phyloP scores from a whole-genome alignment of 2,888 invertebrate species.

The Tiliacea citrago region DNA sequence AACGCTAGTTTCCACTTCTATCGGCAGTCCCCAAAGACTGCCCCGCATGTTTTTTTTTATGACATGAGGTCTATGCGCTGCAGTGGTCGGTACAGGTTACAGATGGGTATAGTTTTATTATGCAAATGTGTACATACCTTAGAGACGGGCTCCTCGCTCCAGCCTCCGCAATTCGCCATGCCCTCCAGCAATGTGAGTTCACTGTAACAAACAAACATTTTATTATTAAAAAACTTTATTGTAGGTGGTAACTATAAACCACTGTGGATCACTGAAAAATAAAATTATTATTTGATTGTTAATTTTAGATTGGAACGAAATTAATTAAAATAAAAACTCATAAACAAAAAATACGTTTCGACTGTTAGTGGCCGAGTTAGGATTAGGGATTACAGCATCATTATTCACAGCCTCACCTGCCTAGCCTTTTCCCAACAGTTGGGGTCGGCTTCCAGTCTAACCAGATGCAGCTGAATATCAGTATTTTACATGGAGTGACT shows the following conservation, averaged over 20 bases:
- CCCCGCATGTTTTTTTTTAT: not conserved
- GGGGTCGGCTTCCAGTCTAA: no score
- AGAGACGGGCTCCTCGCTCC: slow-evolving; percentile 87
- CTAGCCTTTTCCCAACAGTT: no score
- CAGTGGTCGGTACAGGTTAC: not conserved
- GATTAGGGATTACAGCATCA: not conserved
- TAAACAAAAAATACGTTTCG: not conserved
- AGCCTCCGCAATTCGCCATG: slow-evolving; percentile 86
- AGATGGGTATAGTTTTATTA: not conserved
- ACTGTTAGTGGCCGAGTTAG: no score
- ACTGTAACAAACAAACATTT: slow-evolving; percentile 80
- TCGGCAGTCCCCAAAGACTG: no score
- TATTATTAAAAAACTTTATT: not conserved
- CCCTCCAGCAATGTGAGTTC: slow-evolving; percentile 86
- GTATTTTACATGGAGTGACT: no score
- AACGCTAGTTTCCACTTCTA: no score
- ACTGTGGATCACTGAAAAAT: no score
- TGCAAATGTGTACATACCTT: slow-evolving; percentile 74
- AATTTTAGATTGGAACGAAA: not conserved
- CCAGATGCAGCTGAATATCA: no score
- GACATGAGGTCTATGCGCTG: not conserved
- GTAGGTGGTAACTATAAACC: not conserved
- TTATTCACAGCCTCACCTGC: no score
- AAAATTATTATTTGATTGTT: no score
- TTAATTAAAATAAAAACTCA: not conserved